A percentile compares a stretch with the other conserved stretches of the same genome.
phyloP scores from a whole-genome alignment of 2,113 vertebrate species.

The Carassius carassius region DNA sequence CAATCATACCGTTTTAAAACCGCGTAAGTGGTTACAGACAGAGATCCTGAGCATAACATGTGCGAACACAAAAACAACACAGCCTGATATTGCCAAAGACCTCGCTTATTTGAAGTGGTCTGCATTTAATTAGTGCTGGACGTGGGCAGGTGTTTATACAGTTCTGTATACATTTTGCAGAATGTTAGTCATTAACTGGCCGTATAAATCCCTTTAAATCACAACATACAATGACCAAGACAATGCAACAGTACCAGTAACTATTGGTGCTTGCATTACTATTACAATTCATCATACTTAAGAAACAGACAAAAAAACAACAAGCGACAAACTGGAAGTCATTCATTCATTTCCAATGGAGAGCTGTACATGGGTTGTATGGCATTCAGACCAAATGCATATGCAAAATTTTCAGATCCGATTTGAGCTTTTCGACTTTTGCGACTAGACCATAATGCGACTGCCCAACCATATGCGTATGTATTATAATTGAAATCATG shows the following conservation, averaged over 20 bases:
- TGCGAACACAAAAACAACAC: not conserved
- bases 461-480: too few relatives aligned
- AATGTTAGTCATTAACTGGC: not conserved
- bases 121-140: not conserved
- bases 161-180: not conserved
- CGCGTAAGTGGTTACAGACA: slow-evolving; percentile 2
- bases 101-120: not conserved
- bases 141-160: slow-evolving; percentile 15
- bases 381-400: not conserved
- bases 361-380: not conserved
- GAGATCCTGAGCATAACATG: not conserved
- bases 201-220: not conserved
- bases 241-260: not conserved
- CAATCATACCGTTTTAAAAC: not conserved
- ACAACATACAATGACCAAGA: not conserved
- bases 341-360: not conserved
- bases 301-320: not conserved
- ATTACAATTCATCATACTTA: not conserved
- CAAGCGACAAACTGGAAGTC: not conserved
- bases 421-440: not conserved
- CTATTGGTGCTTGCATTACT: not conserved
- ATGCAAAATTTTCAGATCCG: not conserved
- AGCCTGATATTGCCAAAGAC: not conserved
- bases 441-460: not conserved
- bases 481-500: too few relatives aligned